These are phyloP conservation scores for Boulengeromyrus knoepffleri DNA, from an alignment of 2,113 vertebrate species.

Conservation along the genomic window DNA sequence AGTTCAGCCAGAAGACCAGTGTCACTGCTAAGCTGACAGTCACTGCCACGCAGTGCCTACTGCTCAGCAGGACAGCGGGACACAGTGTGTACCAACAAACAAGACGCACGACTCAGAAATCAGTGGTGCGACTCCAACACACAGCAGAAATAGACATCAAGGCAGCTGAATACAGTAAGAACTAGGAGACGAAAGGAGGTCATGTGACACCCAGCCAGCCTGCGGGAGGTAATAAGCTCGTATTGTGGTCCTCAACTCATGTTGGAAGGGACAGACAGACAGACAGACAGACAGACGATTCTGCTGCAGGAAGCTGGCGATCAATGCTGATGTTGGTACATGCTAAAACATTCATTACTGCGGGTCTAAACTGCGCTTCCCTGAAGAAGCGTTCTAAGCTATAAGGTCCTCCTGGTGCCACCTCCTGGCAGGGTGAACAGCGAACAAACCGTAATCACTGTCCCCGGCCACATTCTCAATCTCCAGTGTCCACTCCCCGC, in stretches of 20 bases:
- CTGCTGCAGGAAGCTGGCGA: neutral
- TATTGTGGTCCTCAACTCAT: neutral
- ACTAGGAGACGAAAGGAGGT: slow-evolving; percentile 10
- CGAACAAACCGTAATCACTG: slow-evolving; percentile 77
- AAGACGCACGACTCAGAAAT: neutral
- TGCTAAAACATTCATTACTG: neutral
- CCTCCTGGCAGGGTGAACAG: neutral
- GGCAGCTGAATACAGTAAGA: neutral
- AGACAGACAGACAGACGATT: neutral
- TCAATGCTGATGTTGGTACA: neutral
- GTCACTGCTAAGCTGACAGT: slow-evolving; percentile 6
- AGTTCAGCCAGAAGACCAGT: slow-evolving; percentile 1
- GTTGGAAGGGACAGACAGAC: neutral
- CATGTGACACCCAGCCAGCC: neutral
- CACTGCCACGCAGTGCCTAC: neutral
- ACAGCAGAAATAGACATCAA: neutral
- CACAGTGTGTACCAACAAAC: neutral
- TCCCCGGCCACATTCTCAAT: slow-evolving; percentile 80
- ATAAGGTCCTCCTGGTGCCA: neutral
- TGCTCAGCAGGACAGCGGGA: neutral
- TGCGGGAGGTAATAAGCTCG: neutral
- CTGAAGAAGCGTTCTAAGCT: neutral
- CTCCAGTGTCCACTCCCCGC: slow-evolving; percentile 87
- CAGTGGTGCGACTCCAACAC: neutral
- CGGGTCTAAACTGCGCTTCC: neutral